A percentile compares a stretch with the other conserved stretches of the same genome.
These are phyloP conservation scores for Plutella xylostella DNA, from an alignment of 2,888 invertebrate species.

Conservation along the genomic window DNA sequence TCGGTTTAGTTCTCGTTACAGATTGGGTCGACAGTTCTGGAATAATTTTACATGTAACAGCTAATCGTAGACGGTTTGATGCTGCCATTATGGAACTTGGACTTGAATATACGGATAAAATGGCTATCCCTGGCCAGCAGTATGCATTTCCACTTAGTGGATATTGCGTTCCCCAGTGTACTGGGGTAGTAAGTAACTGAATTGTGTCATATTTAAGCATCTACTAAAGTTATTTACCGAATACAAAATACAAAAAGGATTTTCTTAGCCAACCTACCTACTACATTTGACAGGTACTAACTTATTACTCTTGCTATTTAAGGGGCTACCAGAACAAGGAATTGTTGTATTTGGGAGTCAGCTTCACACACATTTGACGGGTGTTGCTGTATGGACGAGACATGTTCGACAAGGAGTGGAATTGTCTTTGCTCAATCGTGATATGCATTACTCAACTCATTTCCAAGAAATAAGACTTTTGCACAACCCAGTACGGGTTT, in stretches of 20 bases:
- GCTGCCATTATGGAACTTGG: conserved; percentile 98
- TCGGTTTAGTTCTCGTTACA: too few relatives aligned
- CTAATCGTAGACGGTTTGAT: conserved; percentile 82
- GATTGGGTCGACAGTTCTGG: conserved; percentile 93
- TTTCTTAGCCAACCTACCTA: too few relatives aligned
- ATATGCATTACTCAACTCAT: conserved; percentile 96
- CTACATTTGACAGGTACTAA: too few relatives aligned
- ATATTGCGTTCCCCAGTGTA: conserved; percentile 94
- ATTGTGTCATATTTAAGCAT: not conserved
- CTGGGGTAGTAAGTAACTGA: conserved; percentile 77
- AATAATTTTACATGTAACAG: conserved; percentile 82
- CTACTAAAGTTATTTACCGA: too few relatives aligned
- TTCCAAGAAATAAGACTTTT: conserved; percentile 96
- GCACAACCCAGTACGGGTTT: conserved; percentile 79
- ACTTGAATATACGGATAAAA: conserved; percentile 98
- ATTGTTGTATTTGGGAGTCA: conserved; percentile 96
- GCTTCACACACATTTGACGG: conserved; percentile 96
- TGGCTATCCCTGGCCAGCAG: conserved; percentile 94
- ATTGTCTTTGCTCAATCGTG: conserved; percentile 86
- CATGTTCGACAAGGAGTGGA: conserved; percentile 88
- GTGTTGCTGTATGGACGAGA: conserved; percentile 84
- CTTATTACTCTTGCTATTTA: conserved; percentile 20
- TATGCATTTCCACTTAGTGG: conserved; percentile 84
- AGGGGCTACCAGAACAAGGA: conserved; percentile 85
- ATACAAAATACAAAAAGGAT: too few relatives aligned